These are phyloP conservation scores for Parotocinclus haroldoi DNA, from an alignment of 2,797 vertebrate genomes.

Conservation along the genomic window DNA sequence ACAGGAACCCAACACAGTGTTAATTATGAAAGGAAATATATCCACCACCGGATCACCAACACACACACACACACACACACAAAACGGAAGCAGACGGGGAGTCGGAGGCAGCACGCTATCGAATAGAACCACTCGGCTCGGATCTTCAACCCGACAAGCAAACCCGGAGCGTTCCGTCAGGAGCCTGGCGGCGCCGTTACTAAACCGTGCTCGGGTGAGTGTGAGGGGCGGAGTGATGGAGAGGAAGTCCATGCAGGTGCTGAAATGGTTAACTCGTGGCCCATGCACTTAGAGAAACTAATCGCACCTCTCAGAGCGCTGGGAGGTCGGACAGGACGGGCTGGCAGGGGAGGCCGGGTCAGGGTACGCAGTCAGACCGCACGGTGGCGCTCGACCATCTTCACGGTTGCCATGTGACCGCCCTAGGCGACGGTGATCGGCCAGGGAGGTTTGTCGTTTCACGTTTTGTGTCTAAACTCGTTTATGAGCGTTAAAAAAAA, in stretches of 20 bases:
- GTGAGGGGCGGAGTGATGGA: conserved; percentile 6
- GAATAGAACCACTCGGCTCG: neutral
- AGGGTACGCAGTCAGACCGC: neutral
- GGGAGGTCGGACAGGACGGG: conserved; percentile 59
- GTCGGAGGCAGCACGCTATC: conserved; percentile 15
- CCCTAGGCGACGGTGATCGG: no score
- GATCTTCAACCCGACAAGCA: conserved; percentile 3
- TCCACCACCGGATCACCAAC: conserved; percentile 42
- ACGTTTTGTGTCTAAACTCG: no score
- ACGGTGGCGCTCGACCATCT: no score
- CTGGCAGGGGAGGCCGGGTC: conserved; percentile 38
- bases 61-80: conserved; percentile 43
- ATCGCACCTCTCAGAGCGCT: conserved; percentile 57
- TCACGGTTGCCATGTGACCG: no score
- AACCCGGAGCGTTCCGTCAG: neutral
- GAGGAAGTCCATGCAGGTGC: conserved; percentile 63
- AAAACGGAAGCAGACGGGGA: conserved; percentile 33
- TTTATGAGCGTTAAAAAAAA: no score
- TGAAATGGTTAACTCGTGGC: conserved; percentile 45
- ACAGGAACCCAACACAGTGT: conserved; percentile 49
- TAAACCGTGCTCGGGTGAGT: conserved; percentile 20
- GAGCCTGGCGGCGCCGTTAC: neutral
- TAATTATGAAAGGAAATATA: conserved; percentile 52
- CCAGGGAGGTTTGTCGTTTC: no score
- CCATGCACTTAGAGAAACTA: conserved; percentile 59